Evolutionary conservation across 2,113 vertebrate species (phyloP).

Genomic region (Dunckerocampus dactyliophorus): DNA sequence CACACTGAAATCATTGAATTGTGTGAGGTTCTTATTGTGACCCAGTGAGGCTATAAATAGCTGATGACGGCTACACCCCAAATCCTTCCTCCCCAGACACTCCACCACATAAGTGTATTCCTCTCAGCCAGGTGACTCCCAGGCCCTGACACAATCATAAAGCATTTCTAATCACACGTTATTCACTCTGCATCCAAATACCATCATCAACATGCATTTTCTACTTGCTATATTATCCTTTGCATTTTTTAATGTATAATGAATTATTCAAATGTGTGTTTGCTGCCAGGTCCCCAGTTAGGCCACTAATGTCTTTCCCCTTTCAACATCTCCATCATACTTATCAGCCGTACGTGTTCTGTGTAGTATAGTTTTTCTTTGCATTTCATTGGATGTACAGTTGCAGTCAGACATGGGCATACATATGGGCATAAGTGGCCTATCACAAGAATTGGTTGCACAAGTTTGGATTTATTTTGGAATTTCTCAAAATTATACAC

Average conservation of each 20-base stretch:
- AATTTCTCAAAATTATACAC: no score
- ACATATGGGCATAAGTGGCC: no score
- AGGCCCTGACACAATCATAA: background rate
- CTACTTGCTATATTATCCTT: background rate
- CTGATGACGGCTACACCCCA: constrained; percentile 22
- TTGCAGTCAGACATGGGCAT: no score
- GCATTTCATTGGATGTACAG: no score
- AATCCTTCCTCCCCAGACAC: constrained; percentile 44
- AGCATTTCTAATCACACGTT: constrained; percentile 1
- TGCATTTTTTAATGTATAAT: background rate
- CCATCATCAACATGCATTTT: background rate
- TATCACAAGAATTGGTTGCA: no score
- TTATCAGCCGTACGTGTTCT: no score
- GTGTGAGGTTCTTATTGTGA: constrained; percentile 44
- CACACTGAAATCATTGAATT: constrained; percentile 6
- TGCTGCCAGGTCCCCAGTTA: no score
- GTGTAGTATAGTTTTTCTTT: no score
- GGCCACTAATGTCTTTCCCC: no score
- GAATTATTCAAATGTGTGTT: no score
- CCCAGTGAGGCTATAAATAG: constrained; percentile 55
- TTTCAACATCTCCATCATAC: no score
- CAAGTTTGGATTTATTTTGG: no score
- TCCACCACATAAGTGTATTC: constrained; percentile 5
- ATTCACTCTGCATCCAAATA: background rate
- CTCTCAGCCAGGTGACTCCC: constrained; percentile 20